A percentile compares a stretch with the other conserved stretches of the same genome.
Conservation (phyloP, 2,113 vertebrate genomes). For the Tyrannus savana region DNA sequence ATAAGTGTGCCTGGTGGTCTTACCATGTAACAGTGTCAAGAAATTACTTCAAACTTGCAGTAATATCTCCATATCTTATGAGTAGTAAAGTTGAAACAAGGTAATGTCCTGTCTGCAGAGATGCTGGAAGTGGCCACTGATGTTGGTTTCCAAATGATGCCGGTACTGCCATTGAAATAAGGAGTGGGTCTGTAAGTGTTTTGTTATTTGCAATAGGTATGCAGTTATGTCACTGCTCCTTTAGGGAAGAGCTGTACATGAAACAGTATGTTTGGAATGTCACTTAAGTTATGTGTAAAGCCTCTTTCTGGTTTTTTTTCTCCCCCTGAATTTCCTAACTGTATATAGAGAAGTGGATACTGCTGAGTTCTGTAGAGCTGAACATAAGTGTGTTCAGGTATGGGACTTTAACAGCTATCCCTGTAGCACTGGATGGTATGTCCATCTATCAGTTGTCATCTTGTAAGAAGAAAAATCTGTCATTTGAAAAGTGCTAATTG, state of each 20-base stretch:
- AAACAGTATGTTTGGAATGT: neutral
- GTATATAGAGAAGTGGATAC: neutral
- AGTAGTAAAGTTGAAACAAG: neutral
- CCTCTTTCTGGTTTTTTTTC: neutral
- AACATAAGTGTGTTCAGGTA: rapidly evolving
- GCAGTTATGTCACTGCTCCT: neutral
- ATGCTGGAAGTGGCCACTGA: neutral
- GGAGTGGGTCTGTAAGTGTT: rapidly evolving
- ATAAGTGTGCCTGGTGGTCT: neutral
- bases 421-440: neutral
- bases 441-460: neutral
- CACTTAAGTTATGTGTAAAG: neutral
- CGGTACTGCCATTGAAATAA: neutral
- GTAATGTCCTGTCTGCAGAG: neutral
- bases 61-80: neutral
- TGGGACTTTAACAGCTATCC: neutral
- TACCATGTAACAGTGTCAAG: neutral
- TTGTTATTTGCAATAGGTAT: neutral
- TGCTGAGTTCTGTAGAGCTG: neutral
- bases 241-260: neutral
- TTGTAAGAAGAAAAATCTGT: neutral
- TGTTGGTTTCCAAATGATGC: neutral
- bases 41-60: neutral
- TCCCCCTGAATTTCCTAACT: neutral
- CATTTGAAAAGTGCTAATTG: neutral